Conservation (phyloP, 1,140 invertebrate genomes). For the Microplitis demolitor region DNA sequence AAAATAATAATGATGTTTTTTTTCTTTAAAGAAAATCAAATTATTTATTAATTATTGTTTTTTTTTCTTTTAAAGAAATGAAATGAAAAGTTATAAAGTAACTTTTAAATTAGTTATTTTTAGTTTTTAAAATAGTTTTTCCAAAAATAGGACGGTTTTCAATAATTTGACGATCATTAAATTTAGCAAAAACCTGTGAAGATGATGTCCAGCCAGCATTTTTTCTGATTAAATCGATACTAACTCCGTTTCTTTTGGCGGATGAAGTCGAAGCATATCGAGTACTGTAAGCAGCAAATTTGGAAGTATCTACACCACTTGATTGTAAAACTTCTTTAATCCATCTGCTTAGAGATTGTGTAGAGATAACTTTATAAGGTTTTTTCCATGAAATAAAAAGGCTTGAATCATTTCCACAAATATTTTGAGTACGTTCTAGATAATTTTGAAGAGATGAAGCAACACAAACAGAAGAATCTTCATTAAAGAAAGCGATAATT, state of each 20-base stretch:
- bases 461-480: slow-evolving; percentile 13
- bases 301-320: slow-evolving; percentile 23
- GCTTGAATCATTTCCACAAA: neutral
- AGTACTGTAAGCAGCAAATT: slow-evolving; percentile 23
- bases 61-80: no score
- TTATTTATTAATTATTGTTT: no score
- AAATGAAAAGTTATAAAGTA: no score
- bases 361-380: slow-evolving; percentile 15
- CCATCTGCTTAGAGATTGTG: slow-evolving; percentile 28
- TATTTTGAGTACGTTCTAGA: neutral
- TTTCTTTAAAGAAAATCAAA: no score
- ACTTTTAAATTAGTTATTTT: neutral
- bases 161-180: slow-evolving; percentile 8
- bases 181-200: slow-evolving; percentile 18
- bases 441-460: slow-evolving; percentile 14
- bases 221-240: slow-evolving; percentile 20
- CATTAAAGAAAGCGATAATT: slow-evolving; percentile 4
- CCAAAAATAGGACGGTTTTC: slow-evolving; percentile 3
- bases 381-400: slow-evolving; percentile 20
- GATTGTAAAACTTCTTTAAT: slow-evolving; percentile 13
- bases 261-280: slow-evolving; percentile 26
- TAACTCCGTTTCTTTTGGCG: slow-evolving; percentile 11
- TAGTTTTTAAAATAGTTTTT: slow-evolving; percentile 6
- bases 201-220: slow-evolving; percentile 20
- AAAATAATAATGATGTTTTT: no score